phyloP scores from a whole-genome alignment of 2,113 vertebrate genomes.

The Baryphthengus martii region DNA sequence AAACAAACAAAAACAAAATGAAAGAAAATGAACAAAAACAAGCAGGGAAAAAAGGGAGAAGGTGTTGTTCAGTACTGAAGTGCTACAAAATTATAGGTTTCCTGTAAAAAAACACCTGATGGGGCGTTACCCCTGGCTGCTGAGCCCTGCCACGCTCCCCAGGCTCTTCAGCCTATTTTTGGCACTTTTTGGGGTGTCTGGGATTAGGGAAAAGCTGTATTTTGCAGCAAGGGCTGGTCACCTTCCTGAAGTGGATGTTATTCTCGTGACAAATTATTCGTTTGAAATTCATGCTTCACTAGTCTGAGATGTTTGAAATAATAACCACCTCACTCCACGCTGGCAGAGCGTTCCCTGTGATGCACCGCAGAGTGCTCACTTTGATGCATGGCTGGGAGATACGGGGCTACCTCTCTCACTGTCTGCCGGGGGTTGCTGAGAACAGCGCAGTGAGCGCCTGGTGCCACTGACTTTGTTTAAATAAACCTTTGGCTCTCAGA shows the following conservation, averaged over 20 bases:
- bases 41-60: neutral
- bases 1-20: slow-evolving; percentile 46
- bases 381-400: neutral
- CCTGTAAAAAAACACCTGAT: neutral
- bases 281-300: neutral
- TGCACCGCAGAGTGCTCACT: neutral
- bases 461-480: neutral
- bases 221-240: neutral
- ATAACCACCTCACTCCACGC: neutral
- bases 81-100: neutral
- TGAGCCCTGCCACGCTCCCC: fast-evolving
- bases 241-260: neutral
- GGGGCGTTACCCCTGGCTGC: neutral
- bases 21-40: slow-evolving; percentile 13
- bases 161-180: neutral
- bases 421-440: neutral
- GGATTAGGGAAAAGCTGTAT: neutral
- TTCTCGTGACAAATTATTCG: neutral
- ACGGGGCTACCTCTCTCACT: fast-evolving
- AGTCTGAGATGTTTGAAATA: neutral
- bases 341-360: fast-evolving
- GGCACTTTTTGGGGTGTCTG: neutral
- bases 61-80: neutral
- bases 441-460: fast-evolving
- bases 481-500: neutral